Percentiles rank a stretch among this genome's conserved stretches.
phyloP scores from a whole-genome alignment of 2,797 vertebrate species.

The Malacoctenus gilli region DNA sequence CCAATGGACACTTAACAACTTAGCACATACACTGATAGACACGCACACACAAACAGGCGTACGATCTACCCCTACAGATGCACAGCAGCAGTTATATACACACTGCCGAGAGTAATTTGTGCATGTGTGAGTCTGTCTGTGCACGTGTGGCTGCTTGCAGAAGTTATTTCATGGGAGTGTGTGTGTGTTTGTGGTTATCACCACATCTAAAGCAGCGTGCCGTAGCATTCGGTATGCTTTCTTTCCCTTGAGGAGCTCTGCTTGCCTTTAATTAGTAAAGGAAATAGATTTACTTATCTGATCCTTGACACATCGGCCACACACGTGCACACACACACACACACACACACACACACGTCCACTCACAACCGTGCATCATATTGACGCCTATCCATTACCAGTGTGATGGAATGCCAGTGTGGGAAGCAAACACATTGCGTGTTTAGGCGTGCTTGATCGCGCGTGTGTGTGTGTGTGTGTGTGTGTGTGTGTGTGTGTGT shows the following conservation, averaged over 20 bases:
- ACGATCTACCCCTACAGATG: slow-evolving; percentile 51
- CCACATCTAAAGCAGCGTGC: slow-evolving; percentile 40
- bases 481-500: slow-evolving; percentile 10
- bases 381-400: slow-evolving; percentile 52
- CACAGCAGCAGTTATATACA: slow-evolving; percentile 56
- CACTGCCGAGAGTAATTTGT: slow-evolving; percentile 67
- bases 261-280: slow-evolving; percentile 75
- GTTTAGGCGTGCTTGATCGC: slow-evolving; percentile 4
- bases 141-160: slow-evolving; percentile 22
- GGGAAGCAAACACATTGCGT: slow-evolving; percentile 30
- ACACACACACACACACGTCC: slow-evolving; percentile 12
- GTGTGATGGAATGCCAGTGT: slow-evolving; percentile 50
- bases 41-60: slow-evolving; percentile 32
- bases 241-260: slow-evolving; percentile 46
- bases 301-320: slow-evolving; percentile 58
- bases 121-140: slow-evolving; percentile 34
- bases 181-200: slow-evolving; percentile 43
- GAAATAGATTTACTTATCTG: slow-evolving; percentile 75
- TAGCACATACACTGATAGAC: slow-evolving; percentile 47
- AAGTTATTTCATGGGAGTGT: slow-evolving; percentile 17
- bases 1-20: slow-evolving; percentile 67
- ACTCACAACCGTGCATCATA: slow-evolving; percentile 17
- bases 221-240: slow-evolving; percentile 53
- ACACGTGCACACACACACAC: slow-evolving; percentile 21
- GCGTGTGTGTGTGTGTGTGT: slow-evolving; percentile 14